phyloP scores from a whole-genome alignment of 2,888 invertebrate species.

The Pimpla rufipes region DNA sequence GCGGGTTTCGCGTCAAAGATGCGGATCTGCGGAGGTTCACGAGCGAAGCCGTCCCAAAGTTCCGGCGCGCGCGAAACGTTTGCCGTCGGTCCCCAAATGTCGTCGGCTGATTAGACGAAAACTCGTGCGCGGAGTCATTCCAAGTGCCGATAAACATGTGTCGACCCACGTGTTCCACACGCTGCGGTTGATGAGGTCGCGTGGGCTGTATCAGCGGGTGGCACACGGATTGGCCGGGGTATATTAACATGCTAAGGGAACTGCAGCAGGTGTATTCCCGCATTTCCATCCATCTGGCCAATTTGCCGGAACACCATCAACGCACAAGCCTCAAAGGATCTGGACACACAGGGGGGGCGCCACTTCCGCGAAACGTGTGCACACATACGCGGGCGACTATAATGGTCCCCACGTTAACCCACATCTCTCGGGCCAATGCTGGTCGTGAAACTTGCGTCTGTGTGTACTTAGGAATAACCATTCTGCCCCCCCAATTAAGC shows the following conservation, averaged over 20 bases:
- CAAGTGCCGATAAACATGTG: neutral
- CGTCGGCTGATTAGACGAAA: neutral
- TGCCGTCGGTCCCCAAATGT: neutral
- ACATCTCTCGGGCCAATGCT: conserved; percentile 27
- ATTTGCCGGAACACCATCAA: conserved; percentile 44
- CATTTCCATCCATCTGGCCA: conserved; percentile 50
- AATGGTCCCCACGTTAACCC: conserved; percentile 9
- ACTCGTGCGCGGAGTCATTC: neutral
- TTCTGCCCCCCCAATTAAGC: conserved; percentile 60
- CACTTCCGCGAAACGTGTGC: neutral
- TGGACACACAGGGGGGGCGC: neutral
- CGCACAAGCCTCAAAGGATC: conserved; percentile 46
- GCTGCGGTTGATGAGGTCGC: neutral
- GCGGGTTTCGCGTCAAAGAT: too few species aligned
- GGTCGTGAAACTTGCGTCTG: conserved; percentile 42
- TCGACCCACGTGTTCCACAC: neutral
- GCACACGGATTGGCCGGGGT: neutral
- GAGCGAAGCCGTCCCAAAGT: too few species aligned
- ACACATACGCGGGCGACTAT: neutral
- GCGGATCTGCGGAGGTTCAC: too few species aligned
- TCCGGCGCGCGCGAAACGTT: neutral
- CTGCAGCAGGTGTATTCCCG: conserved; percentile 20
- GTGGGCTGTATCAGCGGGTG: neutral
- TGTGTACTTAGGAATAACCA: conserved; percentile 57
- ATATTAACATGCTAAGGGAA: neutral